These are phyloP conservation scores for Amia ocellicauda DNA, from an alignment of 2,113 vertebrate genomes.

Conservation along the genomic window DNA sequence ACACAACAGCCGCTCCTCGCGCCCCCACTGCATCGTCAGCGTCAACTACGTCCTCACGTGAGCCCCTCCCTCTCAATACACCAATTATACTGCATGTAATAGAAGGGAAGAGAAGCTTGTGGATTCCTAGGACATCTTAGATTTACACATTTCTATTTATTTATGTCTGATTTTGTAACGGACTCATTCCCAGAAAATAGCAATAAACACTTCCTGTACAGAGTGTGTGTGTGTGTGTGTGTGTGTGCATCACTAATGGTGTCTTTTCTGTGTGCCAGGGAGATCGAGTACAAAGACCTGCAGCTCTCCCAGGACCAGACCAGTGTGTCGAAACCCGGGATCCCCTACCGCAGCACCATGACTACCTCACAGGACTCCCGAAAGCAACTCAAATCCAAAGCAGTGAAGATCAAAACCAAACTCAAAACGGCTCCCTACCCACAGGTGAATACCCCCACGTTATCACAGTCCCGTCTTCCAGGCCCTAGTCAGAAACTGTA, in stretches of 20 bases:
- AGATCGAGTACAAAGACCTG: constrained; percentile 84
- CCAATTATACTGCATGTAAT: too few relatives aligned
- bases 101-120: too few relatives aligned
- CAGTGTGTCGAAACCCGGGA: constrained; percentile 60
- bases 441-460: constrained; percentile 60
- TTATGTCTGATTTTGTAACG: too few relatives aligned
- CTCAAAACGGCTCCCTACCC: constrained; percentile 77
- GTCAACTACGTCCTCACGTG: constrained; percentile 97
- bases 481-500: neutral
- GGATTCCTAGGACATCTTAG: too few relatives aligned
- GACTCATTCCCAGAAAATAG: too few relatives aligned
- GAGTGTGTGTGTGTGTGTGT: neutral
- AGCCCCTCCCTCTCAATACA: constrained; percentile 50
- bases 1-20: constrained; percentile 91
- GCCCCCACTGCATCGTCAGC: constrained; percentile 95
- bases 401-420: constrained; percentile 74
- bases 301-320: constrained; percentile 86
- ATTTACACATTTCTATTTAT: too few relatives aligned
- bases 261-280: constrained; percentile 57
- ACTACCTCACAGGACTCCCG: constrained; percentile 77
- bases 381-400: constrained; percentile 79
- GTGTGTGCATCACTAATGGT: constrained; percentile 9
- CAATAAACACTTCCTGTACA: too few relatives aligned
- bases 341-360: constrained; percentile 70
- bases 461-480: neutral